Evolutionary conservation across 2,888 invertebrate genomes (phyloP), one percentile per base, ranked within the genome.

Genomic region (Neocrepidodera transversa): DNA sequence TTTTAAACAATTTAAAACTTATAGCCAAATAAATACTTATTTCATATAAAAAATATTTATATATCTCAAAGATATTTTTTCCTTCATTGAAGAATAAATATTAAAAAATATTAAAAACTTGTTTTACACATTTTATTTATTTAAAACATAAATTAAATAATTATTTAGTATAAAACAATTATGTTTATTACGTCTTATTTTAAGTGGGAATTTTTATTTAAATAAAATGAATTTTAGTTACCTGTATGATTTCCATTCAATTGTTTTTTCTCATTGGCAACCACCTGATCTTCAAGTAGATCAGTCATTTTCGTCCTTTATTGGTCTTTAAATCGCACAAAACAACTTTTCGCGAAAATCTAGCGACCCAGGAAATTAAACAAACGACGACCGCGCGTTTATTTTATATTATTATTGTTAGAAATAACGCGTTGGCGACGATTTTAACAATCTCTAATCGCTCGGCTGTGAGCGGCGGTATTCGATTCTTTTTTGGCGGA

Each of bases 381-480:
- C 56, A 59, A 58, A 56, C 59, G 59, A 63, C 60, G 7, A 17
- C 13, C 49, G 30, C 54, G 49, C 58, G 26, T 38, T 55, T 43
- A 58, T 58, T 58, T 60, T 63, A n/a, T n/a, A 28, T 63, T 60
- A 56, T 59, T 59, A 53, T 62, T 60, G 53, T 56, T 49, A 28
- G 49, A 49, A 47, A 48, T 28, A 52, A 38, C 45, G 50, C 54
- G 26, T 17, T 53, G 20, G 28, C 47, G 20, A 40, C 26, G 47
- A 16, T 36, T 28, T 47, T 30, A 47, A 49, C 36, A 45, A 35
- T 26, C 32, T 58, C 56, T 54, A 18, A 28, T 11, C 42, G 14
- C 30, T 48, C 59, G 64, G 49, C 43, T 11, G 26, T 13, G 4
- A 16, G 45, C 65, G 65, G 50, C 30, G 13, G 30, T 35, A 36